Evolutionary conservation across 2,888 invertebrate species (phyloP).

Genomic region (Macropis europaea): DNA sequence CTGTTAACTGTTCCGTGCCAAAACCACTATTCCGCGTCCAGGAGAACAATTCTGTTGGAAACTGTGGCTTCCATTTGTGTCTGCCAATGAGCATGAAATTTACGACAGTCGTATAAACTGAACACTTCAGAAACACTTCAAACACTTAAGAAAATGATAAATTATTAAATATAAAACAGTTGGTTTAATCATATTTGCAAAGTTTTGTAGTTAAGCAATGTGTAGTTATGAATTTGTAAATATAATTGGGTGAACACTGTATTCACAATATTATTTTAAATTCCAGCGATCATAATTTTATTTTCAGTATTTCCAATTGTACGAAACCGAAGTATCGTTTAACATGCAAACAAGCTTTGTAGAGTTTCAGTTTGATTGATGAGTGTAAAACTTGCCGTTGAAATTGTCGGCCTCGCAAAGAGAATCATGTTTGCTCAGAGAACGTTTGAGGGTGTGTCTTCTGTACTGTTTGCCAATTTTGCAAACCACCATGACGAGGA

Average conservation of each 20-base stretch:
- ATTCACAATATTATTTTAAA: too few species aligned
- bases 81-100: neutral
- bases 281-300: too few species aligned
- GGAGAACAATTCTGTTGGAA: neutral
- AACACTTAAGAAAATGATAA: neutral
- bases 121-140: neutral
- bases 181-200: neutral
- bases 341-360: neutral
- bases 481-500: conserved; percentile 24
- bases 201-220: too few species aligned
- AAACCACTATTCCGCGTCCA: neutral
- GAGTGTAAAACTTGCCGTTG: conserved; percentile 14
- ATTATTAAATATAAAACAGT: neutral
- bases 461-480: conserved; percentile 42
- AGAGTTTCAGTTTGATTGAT: conserved; percentile 17
- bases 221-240: too few species aligned
- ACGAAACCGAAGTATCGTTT: conserved; percentile 3
- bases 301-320: neutral
- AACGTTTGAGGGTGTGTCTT: conserved; percentile 11
- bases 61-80: neutral
- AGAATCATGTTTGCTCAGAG: conserved; percentile 27
- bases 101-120: neutral
- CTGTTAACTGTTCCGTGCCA: neutral
- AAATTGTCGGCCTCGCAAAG: conserved; percentile 13
- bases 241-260: too few species aligned